phyloP scores from a whole-genome alignment of 2,797 vertebrate genomes.

The Sandelia bainsii region DNA sequence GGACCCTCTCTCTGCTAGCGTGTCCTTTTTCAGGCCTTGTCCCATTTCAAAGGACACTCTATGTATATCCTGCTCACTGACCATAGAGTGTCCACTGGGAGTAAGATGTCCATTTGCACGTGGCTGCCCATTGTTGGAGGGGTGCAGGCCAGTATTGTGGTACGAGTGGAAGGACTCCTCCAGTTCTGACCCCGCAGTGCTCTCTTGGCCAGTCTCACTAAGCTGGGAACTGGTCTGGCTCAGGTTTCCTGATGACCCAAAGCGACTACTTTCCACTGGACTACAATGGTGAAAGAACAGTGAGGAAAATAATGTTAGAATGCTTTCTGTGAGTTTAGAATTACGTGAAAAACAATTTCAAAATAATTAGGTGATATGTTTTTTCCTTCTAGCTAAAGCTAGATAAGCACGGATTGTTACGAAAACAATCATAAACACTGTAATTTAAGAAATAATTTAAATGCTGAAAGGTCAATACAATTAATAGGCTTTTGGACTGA shows the following conservation, averaged over 20 bases:
- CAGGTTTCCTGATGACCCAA: conserved; percentile 95
- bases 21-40: conserved; percentile 60
- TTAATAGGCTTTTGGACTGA: background rate
- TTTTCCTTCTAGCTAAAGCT: background rate
- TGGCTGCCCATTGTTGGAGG: conserved; percentile 74
- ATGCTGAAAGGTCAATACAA: background rate
- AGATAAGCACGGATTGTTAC: conserved; percentile 19
- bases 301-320: conserved; percentile 56
- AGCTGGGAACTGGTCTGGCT: conserved; percentile 96
- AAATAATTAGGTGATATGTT: background rate
- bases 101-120: conserved; percentile 64
- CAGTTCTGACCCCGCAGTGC: conserved; percentile 85
- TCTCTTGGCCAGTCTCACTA: conserved; percentile 92
- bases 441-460: background rate
- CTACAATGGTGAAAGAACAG: conserved; percentile 81
- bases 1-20: conserved; percentile 63
- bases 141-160: conserved; percentile 83
- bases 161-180: conserved; percentile 89
- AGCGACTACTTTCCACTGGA: conserved; percentile 94
- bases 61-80: conserved; percentile 52
- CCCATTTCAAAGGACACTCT: conserved; percentile 53
- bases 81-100: conserved; percentile 70
- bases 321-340: background rate
- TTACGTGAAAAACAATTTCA: background rate
- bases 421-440: background rate